Evolutionary conservation across 2,113 vertebrate genomes (phyloP), one percentile per base, ranked within the genome.

Genomic region (Cygnus buccinator): DNA sequence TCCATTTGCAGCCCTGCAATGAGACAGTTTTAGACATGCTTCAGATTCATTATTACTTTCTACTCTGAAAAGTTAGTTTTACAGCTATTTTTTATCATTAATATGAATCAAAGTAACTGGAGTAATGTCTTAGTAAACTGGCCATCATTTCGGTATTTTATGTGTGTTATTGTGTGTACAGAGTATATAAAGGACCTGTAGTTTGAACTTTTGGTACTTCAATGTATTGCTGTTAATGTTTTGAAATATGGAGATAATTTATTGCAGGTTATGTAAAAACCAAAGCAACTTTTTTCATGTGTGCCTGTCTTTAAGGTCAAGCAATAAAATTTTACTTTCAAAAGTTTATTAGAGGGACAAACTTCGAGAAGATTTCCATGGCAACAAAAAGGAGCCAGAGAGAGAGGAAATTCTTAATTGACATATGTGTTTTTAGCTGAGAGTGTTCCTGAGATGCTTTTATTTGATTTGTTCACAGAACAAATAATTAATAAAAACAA

Each of bases 301-400:
- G 5, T 44, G 13, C 22, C 55, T 48, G 8, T 79, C 33, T 80
- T 89, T 66, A 68, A 89, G 63, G 72, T 89, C 76, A 91, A 87
- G n/a, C 10, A 87, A 16, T 6, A 80, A 73, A 90, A 65, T 4
- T 11, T 0, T 43, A 7, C 10, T 79, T 86, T 91, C 39, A 62
- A 72, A 80, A 82, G 58, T 23, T 74, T 74, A 58, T 58, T 57
- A 26, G 41, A 76, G 68, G 50, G 14, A 65, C 50, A 76, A 65
- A n/a, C 52, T 71, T 16, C 44, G 62, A 93, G 50, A 62, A 70
- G 31, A 87, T 93, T 97, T 97, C 95, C 73, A 96, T 96, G 92
- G 90, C 76, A 96, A 97, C 74, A 68, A 71, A 80, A 81, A 5
- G 8, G 29, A 95, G 58, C 50, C 31, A 76, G 35, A 62, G 66